Evolutionary conservation across 2,113 vertebrate genomes (phyloP), one percentile per base, ranked within the genome.

Genomic region (Vulpes lagopus): DNA sequence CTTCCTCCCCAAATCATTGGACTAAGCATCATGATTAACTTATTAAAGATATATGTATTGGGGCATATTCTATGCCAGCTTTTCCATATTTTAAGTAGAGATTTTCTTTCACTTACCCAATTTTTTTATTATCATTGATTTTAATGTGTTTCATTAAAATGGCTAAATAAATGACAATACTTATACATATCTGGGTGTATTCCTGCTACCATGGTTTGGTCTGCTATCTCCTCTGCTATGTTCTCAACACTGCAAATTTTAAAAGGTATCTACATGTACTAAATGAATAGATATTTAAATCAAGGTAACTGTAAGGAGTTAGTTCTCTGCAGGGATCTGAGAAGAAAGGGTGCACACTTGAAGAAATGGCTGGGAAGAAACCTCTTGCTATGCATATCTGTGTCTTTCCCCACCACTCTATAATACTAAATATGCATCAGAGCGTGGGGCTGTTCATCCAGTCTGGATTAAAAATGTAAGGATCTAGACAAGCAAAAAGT

Each of bases 131-230:
- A 38, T 51, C 65, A 5, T 71, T 55, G 22, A 60, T 78, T 80
- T 89, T 78, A 87, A 65, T 53, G 16, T 71, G 15, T 84, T 91
- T 89, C 35, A 89, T 85, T 88, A 76, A n/a, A 65, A 89, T 11
- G 53, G 19, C 30, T 91, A 90, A 27, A 25, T 20, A 59, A 73
- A 93, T 84, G 10, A 2, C 10, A 92, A 17, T 59, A 14, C 8
- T 14, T 67, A 27, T n/a, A 35, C 16, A 6, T 30, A 62, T 62
- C 19, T 82, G 22, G 7, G 59, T 51, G 3, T 82, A 25, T 81
- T 85, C 67, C 10, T 94, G 8, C n/a, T 76, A n/a, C 3, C 3
- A 14, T 35, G 1, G 16, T 59, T 92, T 89, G 83, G 9, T 12
- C 16, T 74, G 22, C 14, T 35, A 11, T 59, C 19, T 96, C 17